phyloP scores from a whole-genome alignment of 2,888 invertebrate species.

The Furcula furcula region DNA sequence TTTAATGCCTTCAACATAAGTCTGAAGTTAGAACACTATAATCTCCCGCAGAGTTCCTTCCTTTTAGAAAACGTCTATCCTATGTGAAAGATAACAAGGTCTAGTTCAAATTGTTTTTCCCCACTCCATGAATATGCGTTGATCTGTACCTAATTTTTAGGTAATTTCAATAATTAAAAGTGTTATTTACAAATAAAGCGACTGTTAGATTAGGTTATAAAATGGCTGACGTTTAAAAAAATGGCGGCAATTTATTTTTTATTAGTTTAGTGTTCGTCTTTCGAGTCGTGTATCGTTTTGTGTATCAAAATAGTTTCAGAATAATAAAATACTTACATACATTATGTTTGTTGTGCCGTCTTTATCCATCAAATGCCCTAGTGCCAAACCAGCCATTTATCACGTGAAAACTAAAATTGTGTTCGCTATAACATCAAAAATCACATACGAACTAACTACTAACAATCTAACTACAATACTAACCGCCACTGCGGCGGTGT shows the following conservation, averaged over 20 bases:
- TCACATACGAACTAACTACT: slow-evolving; percentile 54
- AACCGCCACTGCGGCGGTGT: slow-evolving; percentile 68
- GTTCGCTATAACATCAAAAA: slow-evolving; percentile 49
- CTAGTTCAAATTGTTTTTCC: no score
- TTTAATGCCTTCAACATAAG: no score
- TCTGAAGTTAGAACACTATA: no score
- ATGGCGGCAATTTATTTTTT: slow-evolving; percentile 27
- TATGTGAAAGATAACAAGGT: no score
- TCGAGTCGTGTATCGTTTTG: slow-evolving; percentile 15
- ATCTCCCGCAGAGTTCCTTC: no score
- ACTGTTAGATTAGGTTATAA: slow-evolving; percentile 44
- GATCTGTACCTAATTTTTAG: no score
- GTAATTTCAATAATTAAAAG: slow-evolving; percentile 46
- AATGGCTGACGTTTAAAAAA: slow-evolving; percentile 39
- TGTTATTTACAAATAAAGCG: slow-evolving; percentile 63
- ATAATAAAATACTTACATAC: no score
- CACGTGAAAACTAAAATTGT: slow-evolving; percentile 12
- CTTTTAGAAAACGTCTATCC: no score
- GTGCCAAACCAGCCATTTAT: slow-evolving; percentile 27
- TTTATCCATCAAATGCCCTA: slow-evolving; percentile 30
- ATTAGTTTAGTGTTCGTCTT: not conserved
- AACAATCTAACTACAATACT: slow-evolving; percentile 62
- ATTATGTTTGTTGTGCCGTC: slow-evolving; percentile 63
- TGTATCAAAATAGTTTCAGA: no score
- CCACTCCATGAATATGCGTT: no score